Percentiles rank a stretch among this genome's conserved stretches.
Evolutionary conservation across 2,888 invertebrate genomes (phyloP).

Genomic region (Oxystoma pomonae): DNA sequence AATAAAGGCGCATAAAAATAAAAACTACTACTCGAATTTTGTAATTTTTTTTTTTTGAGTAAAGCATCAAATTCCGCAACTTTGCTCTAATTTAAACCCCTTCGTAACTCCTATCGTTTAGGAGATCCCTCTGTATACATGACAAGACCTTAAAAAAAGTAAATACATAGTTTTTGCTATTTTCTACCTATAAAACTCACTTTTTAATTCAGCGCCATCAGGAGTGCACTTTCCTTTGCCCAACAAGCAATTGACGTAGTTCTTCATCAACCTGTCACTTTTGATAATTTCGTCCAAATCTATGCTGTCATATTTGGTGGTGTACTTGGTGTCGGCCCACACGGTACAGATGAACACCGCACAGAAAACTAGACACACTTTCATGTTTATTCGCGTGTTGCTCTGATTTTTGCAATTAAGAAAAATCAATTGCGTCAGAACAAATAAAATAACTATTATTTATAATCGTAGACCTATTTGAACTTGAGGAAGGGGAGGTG

Average conservation of each 20-base stretch:
- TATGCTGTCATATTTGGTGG: conserved; percentile 66
- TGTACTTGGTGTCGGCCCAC: conserved; percentile 48
- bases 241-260: conserved; percentile 65
- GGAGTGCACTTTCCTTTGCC: conserved; percentile 63
- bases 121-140: no score
- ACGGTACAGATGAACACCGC: not conserved
- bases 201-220: conserved; percentile 59
- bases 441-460: not conserved
- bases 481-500: not conserved
- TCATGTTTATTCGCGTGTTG: not conserved
- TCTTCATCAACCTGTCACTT: conserved; percentile 61
- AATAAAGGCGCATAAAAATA: no score
- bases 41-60: no score
- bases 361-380: not conserved
- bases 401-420: not conserved
- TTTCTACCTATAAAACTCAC: no score
- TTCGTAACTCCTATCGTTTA: no score
- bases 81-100: no score
- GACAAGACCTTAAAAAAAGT: no score
- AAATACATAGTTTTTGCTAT: no score
- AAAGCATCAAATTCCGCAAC: no score
- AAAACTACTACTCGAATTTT: no score
- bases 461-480: not conserved
- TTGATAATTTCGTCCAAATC: conserved; percentile 63
- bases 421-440: not conserved